Evolutionary conservation across 2,888 invertebrate species (phyloP), one percentile per base, ranked within the genome.

Genomic region (Mesorhabditis belari): DNA sequence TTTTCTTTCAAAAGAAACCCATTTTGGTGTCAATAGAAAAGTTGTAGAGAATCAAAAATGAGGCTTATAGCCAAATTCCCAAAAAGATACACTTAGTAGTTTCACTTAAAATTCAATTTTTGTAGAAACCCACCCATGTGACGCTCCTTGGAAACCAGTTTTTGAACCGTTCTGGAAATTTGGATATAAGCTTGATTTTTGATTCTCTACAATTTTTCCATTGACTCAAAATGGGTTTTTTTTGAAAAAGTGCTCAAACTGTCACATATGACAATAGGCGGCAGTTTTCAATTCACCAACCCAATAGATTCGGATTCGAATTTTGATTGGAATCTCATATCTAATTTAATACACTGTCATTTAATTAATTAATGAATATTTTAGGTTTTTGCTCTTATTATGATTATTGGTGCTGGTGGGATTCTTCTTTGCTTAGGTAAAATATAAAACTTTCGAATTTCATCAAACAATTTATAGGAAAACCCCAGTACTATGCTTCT

Each of bases 341-440:
- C 19, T 51, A 9, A 9, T 1, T 51, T 21, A n/a, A 19, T 19
- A n/a, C 6, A 12, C 51, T 17, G 19, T 51, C 19, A 9, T 51
- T 21, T 51, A 17, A 17, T 35, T 35, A 12, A 35, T 17, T 17
- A 35, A 9, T 35, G 12, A 1, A 2, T 0, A 35, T 19, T 57
- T 17, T n/a, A 59, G 59, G 63, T 77, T 21, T 68, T 81, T 28
- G 98, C 98, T 0, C 86, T 98, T 54, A 88, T 90, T 82, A 87
- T 93, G 80, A 95, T 99, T 82, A 96, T 98, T 74, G 87, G 88
- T 12, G 90, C 94, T 1, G 98, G 98, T 59, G 85, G 88, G 54
- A 90, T 90, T 80, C 90, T 93, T 82, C 86, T 98, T 2, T 86
- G 84, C 76, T 83, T 85, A 80, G 94, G 95, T 90, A 49, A 49